Percentiles rank a stretch among this genome's conserved stretches.
Conservation (phyloP, 2,113 vertebrate species). For the Corapipo altera region DNA sequence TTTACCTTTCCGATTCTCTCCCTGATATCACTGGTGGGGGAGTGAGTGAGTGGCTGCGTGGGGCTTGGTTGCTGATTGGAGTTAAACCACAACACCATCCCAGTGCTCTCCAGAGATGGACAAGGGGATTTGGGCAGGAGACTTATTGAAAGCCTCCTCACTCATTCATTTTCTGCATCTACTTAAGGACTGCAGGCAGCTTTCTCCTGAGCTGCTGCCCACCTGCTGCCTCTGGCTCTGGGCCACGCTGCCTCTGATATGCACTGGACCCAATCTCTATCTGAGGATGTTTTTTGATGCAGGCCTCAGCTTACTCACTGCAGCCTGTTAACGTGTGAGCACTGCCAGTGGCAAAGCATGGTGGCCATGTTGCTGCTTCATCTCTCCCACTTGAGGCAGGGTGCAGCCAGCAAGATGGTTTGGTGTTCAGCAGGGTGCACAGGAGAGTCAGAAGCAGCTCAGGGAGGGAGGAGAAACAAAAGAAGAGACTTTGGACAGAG, state of each 20-base stretch:
- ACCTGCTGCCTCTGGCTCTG: background rate
- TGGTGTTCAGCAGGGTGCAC: background rate
- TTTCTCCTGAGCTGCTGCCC: background rate
- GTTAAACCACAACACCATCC: background rate
- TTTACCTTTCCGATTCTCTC: background rate
- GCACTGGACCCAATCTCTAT: background rate
- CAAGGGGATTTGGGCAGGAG: background rate
- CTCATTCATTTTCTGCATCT: background rate
- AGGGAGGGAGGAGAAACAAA: background rate
- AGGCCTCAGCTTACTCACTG: background rate
- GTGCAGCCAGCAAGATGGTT: background rate
- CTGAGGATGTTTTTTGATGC: background rate
- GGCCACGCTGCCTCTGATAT: background rate
- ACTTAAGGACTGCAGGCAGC: background rate
- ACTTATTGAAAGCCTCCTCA: background rate
- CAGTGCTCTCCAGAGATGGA: background rate
- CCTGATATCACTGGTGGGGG: background rate
- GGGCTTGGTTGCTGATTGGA: background rate
- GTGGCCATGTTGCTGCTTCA: background rate
- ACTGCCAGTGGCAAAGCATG: rapidly evolving
- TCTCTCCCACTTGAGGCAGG: no score
- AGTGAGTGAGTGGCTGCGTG: background rate
- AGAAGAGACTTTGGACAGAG: background rate
- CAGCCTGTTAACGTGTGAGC: background rate
- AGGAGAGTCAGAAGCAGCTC: background rate